phyloP scores from a whole-genome alignment of 1,140 invertebrate species.

The Euwallacea similis region DNA sequence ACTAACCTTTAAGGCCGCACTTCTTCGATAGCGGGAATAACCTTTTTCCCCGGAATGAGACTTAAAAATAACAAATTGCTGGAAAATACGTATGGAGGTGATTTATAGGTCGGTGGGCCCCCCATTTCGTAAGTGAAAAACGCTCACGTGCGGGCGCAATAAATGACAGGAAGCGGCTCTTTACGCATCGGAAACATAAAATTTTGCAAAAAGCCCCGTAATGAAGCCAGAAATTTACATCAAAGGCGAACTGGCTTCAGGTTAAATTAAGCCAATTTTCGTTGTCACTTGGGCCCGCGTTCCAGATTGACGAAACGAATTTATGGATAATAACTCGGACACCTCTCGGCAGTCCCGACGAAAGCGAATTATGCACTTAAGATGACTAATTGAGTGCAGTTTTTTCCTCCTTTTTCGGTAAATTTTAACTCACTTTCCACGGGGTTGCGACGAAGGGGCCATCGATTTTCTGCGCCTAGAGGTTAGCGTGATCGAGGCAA shows the following conservation, averaged over 20 bases:
- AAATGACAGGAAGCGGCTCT: conserved; percentile 29
- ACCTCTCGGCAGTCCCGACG: neutral
- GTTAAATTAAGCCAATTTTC: conserved; percentile 37
- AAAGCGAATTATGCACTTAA: no score
- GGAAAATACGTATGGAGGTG: no score
- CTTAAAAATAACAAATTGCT: no score
- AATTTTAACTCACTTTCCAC: no score
- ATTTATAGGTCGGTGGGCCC: no score
- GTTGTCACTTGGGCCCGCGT: conserved; percentile 26
- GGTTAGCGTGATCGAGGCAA: conserved; percentile 6
- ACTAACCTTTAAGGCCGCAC: no score
- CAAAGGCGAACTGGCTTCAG: conserved; percentile 26
- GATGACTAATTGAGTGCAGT: no score
- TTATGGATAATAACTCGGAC: conserved; percentile 13
- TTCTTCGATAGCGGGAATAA: no score
- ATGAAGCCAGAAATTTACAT: conserved; percentile 33
- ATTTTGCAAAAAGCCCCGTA: conserved; percentile 30
- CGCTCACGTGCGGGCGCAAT: neutral
- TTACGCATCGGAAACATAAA: conserved; percentile 34
- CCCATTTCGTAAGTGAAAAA: neutral
- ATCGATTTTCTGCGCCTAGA: conserved; percentile 10
- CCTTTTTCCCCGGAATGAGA: no score
- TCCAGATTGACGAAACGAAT: conserved; percentile 12
- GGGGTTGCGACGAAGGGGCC: neutral
- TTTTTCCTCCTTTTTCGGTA: no score